Evolutionary conservation across 2,888 invertebrate species (phyloP).

Genomic region (Syritta pipiens): DNA sequence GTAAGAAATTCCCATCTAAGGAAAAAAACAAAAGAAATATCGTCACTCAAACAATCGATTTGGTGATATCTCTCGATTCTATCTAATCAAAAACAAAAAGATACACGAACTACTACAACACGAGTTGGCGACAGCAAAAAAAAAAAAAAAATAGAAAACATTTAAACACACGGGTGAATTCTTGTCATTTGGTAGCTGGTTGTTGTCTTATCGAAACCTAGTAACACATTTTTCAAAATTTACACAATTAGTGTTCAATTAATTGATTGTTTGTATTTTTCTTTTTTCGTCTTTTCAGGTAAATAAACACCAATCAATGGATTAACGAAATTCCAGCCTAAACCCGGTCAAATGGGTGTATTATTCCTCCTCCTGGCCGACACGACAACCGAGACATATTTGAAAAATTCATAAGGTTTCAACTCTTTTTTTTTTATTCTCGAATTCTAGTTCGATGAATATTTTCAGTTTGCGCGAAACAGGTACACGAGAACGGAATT

Average conservation of each 20-base stretch:
- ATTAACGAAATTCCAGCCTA: too few relatives aligned
- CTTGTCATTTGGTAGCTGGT: background rate
- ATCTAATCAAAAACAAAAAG: background rate
- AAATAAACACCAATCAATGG: conserved; percentile 30
- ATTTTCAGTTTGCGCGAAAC: conserved; percentile 21
- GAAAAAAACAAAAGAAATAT: too few relatives aligned
- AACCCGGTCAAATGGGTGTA: too few relatives aligned
- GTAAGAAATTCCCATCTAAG: too few relatives aligned
- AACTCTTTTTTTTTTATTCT: background rate
- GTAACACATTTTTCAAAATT: conserved; percentile 1
- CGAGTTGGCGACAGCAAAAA: background rate
- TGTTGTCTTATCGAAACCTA: conserved; percentile 7
- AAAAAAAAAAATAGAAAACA: background rate
- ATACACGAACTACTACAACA: too few relatives aligned
- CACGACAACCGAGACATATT: too few relatives aligned
- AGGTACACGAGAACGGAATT: conserved; percentile 15
- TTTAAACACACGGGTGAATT: background rate
- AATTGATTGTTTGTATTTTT: background rate
- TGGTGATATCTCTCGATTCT: too few relatives aligned
- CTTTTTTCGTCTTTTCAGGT: conserved; percentile 47
- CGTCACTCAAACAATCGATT: too few relatives aligned
- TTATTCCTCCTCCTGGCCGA: too few relatives aligned
- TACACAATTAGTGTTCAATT: conserved; percentile 23
- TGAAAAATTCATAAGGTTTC: background rate
- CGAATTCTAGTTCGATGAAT: conserved; percentile 11